Percentiles rank a stretch among this genome's conserved stretches.
Conservation (phyloP, 2,797 vertebrate genomes). For the Alauda arvensis region DNA sequence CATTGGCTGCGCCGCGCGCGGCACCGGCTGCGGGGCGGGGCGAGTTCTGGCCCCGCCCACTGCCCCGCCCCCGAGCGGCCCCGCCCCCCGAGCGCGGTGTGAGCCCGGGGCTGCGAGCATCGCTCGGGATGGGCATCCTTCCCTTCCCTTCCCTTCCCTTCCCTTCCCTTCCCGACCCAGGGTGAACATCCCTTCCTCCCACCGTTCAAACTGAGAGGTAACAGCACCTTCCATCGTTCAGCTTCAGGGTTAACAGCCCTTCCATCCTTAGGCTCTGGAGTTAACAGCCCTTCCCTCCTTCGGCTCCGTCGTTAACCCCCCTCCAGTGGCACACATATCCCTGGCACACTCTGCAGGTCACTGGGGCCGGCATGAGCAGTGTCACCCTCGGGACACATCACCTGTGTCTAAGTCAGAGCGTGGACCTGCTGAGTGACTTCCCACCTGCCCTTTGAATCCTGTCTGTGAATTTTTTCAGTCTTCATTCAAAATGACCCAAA, state of each 20-base stretch:
- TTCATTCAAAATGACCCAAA: fast-evolving
- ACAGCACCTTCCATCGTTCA: not conserved
- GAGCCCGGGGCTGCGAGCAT: not conserved
- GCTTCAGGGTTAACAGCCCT: not conserved
- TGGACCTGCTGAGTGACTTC: not conserved
- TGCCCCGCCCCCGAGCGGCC: not conserved
- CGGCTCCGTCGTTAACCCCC: too few species aligned
- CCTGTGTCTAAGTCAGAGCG: fast-evolving
- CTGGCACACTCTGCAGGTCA: fast-evolving
- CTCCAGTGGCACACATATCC: too few species aligned
- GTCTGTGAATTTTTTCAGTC: fast-evolving
- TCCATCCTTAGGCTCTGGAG: not conserved
- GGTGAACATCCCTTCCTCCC: too few species aligned
- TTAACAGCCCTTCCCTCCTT: not conserved
- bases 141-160: not conserved
- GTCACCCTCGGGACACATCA: fast-evolving
- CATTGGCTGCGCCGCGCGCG: constrained; percentile 61
- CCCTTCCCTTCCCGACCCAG: too few species aligned
- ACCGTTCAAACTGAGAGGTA: too few species aligned
- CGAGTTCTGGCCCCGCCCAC: fast-evolving
- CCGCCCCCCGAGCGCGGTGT: not conserved
- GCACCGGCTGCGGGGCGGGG: not conserved
- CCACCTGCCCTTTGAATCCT: not conserved
- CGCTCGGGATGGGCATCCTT: not conserved
- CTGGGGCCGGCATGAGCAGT: not conserved